Evolutionary conservation across 2,888 invertebrate genomes (phyloP).

Genomic region (Tipula vernalis): DNA sequence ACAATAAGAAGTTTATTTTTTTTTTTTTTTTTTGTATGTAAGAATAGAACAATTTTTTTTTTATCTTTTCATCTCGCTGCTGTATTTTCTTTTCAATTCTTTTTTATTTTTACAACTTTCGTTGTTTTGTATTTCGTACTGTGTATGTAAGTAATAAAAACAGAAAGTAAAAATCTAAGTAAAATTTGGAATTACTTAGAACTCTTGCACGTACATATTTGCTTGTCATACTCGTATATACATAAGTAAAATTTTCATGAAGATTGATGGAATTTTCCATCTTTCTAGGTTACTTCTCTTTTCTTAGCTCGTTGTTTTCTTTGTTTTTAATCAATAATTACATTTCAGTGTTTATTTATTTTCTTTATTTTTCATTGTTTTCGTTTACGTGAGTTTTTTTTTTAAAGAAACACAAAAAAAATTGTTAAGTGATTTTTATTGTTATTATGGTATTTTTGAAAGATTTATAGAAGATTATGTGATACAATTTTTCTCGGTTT

Average conservation of each 20-base stretch:
- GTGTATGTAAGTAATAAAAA: neutral
- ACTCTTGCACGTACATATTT: neutral
- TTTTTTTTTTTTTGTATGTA: neutral
- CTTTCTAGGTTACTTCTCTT: neutral
- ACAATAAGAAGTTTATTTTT: neutral
- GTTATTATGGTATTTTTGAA: conserved; percentile 4
- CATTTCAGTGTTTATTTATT: neutral
- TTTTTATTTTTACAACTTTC: neutral
- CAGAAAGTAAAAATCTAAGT: neutral
- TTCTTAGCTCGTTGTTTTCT: neutral
- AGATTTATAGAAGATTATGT: neutral
- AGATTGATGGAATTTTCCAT: neutral
- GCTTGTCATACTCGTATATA: neutral
- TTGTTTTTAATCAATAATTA: neutral
- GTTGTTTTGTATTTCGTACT: neutral
- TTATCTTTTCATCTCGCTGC: neutral
- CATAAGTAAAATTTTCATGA: neutral
- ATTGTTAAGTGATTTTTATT: neutral
- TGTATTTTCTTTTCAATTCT: neutral
- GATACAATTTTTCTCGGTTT: neutral
- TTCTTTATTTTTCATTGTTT: neutral
- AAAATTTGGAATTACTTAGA: neutral
- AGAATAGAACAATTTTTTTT: neutral
- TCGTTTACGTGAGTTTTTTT: neutral
- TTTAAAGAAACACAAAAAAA: neutral